Evolutionary conservation across 2,888 invertebrate species (phyloP), one percentile per base, ranked within the genome.

Genomic region (Protophormia terraenovae): DNA sequence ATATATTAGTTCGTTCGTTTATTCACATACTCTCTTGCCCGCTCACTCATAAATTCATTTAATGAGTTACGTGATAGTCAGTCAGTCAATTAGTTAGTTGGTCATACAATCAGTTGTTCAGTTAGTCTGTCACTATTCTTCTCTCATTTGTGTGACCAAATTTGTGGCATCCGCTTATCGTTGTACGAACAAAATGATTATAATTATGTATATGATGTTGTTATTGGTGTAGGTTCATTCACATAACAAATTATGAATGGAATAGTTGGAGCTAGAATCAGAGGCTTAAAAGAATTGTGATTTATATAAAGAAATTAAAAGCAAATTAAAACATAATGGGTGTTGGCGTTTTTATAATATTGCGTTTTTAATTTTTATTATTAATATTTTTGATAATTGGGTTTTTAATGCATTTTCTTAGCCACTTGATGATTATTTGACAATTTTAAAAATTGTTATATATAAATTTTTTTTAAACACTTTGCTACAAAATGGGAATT

Each of bases 141-240:
- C 35, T 60, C 35, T 14, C 35, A 19, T 60, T 62, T 50, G 5
- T 73, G 41, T 78, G 77, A 85, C 77, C 78, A 85, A 81, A 81
- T 81, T 81, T 73, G 77, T 81, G 67, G 62, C 84, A 81, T 84
- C 84, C 81, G 84, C 35, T 77, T 66, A 69, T 82, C 41, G 38
- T 67, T 19, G 67, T 29, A 29, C 12, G 24, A 50, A 2, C 7
- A 45, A 6, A 58, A 69, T 69, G 41, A 38, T 58, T 69, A 58
- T 62, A 32, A 41, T 60, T 73, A 3, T 29, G 29, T 58, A n/a
- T n/a, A 60, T 66, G 50, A 45, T 60, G 4, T 83, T 83, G 38
- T 35, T 24, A 41, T 69, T 67, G 45, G 47, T 67, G 58, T 77
- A 76, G 53, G 41, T 27, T 66, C 64, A 66, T 64, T 35, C 67